Base-by-base conservation (phyloP, 2,113 vertebrate genomes). In the Nycticorax nycticorax region DNA sequence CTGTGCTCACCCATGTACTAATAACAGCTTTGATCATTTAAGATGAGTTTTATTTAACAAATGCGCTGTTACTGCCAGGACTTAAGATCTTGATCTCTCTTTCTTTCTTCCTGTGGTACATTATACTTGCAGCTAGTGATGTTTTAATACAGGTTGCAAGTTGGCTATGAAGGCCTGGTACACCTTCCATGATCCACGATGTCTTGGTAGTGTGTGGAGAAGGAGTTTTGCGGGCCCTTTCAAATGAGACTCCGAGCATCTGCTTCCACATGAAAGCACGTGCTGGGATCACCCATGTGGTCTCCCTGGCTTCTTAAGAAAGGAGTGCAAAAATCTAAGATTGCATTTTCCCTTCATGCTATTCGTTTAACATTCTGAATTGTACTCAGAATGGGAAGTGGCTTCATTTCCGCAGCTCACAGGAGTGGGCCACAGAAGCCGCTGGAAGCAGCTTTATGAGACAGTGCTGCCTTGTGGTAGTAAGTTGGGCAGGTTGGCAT, bases 21-120 rank as follows among this genome's bases (percentile, higher is more conserved):
- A 87, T 73, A 93, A 92, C 53, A 93, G 66, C 89, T 92, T 92
- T 96, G 91, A 93, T 88, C 56, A 85, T 76, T 93, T 88, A 94
- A 92, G 73, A 88, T 45, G 84, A 82, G 74, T 57, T 95, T 94
- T 96, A 91, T 85, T 94, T 97, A 94, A 97, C 48, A 96, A 96
- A 97, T 52, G 69, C 62, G 69, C 78, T 60, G 66, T 75, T 89
- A 87, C 69, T 85, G 48, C 73, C 87, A 85, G 48, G 77, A 67
- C 60, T 88, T 88, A 48, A 88, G 62, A 91, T 60, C 93, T 91
- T 75, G 69, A 87, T 96, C 66, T 95, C 64, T 78, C 63, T 76
- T 77, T 56, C 71, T 93, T 88, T 88, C 72, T 85, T 96, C 56
- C 76, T 78, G 66, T 32, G 39, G 85, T 78, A 89, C 53, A 79